These are phyloP conservation scores for Cathartes aura DNA, from an alignment of 2,113 vertebrate species.

Conservation along the genomic window DNA sequence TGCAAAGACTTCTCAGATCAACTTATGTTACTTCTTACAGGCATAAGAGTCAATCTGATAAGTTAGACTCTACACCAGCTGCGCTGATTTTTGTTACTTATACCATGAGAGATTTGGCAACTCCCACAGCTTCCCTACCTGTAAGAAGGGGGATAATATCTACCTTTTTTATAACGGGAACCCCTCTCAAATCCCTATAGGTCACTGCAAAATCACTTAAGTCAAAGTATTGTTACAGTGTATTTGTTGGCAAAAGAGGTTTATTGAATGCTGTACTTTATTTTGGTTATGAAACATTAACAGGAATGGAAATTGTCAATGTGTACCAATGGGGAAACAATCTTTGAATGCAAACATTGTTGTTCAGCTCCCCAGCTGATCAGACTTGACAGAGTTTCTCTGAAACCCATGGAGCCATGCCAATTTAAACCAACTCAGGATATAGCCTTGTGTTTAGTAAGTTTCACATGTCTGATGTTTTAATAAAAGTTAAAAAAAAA, in stretches of 20 bases:
- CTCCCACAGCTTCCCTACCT: neutral
- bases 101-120: neutral
- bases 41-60: neutral
- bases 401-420: neutral
- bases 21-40: neutral
- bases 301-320: neutral
- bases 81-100: neutral
- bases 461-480: neutral
- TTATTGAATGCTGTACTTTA: neutral
- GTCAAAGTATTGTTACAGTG: neutral
- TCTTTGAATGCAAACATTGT: neutral
- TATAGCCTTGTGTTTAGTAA: neutral
- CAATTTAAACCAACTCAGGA: constrained; percentile 10
- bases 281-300: neutral
- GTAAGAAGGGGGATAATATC: neutral
- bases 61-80: neutral
- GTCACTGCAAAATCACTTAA: neutral
- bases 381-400: neutral
- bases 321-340: neutral
- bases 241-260: neutral
- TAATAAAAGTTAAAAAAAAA: neutral
- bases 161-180: neutral
- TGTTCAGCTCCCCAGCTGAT: constrained; percentile 17
- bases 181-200: neutral
- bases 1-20: neutral